These are phyloP conservation scores for Trichomalopsis sarcophagae DNA, from an alignment of 1,140 invertebrate species.

Conservation along the genomic window DNA sequence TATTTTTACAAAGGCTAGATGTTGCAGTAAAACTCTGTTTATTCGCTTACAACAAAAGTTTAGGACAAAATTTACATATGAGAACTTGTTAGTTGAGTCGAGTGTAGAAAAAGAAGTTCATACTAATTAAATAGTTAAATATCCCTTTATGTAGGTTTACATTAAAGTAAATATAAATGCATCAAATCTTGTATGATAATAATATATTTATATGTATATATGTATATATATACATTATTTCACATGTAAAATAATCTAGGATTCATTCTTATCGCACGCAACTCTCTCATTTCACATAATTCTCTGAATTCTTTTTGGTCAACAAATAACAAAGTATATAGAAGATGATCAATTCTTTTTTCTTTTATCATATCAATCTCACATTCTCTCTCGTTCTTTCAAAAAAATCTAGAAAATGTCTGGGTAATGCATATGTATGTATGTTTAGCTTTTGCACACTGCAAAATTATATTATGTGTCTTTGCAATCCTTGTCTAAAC, in stretches of 20 bases:
- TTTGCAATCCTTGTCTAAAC: conserved; percentile 8
- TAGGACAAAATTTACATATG: too few relatives aligned
- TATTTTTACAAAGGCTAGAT: too few relatives aligned
- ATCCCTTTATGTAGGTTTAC: conserved; percentile 2
- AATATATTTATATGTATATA: conserved; percentile 58
- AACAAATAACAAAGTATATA: conserved; percentile 66
- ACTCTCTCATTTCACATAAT: conserved; percentile 53
- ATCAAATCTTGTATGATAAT: conserved; percentile 58
- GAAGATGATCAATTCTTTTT: conserved; percentile 49
- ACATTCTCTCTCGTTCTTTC: conserved; percentile 46
- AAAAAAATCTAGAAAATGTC: conserved; percentile 53
- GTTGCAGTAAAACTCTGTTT: too few relatives aligned
- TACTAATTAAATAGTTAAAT: background rate
- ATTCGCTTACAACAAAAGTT: too few relatives aligned
- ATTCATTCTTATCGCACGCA: conserved; percentile 49
- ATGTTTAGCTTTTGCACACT: background rate
- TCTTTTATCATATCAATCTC: conserved; percentile 34
- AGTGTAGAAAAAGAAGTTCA: conserved; percentile 17
- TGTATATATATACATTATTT: conserved; percentile 70
- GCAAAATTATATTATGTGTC: conserved; percentile 36
- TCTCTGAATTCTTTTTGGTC: conserved; percentile 53
- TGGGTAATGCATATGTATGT: conserved; percentile 36
- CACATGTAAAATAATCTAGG: conserved; percentile 67
- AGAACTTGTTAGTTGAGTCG: background rate
- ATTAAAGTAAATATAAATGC: conserved; percentile 46